A percentile compares a stretch with the other conserved stretches of the same genome.
These are phyloP conservation scores for Dysdera silvatica DNA, from an alignment of 1,140 invertebrate genomes.

Conservation along the genomic window DNA sequence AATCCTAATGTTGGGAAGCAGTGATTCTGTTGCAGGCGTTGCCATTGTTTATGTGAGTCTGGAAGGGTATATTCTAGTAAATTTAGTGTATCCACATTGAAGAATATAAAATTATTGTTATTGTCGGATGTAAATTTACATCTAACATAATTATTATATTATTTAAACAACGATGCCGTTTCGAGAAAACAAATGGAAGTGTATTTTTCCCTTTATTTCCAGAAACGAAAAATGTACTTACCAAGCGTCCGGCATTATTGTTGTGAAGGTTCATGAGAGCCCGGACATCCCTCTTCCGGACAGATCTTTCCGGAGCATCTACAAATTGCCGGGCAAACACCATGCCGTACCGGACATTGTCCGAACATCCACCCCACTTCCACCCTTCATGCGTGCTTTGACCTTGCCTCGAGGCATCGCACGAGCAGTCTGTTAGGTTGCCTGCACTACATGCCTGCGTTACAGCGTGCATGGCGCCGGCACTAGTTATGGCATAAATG, in stretches of 20 bases:
- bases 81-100: too few relatives aligned
- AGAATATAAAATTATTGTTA: too few relatives aligned
- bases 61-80: too few relatives aligned
- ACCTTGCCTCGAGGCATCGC: constrained; percentile 50
- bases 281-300: constrained; percentile 44
- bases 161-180: too few relatives aligned
- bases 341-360: constrained; percentile 56
- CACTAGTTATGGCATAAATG: constrained; percentile 58
- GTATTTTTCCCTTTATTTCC: too few relatives aligned
- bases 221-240: too few relatives aligned
- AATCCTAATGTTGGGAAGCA: too few relatives aligned
- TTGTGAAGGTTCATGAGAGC: constrained; percentile 59
- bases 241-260: constrained; percentile 57
- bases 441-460: constrained; percentile 58
- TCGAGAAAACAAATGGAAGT: too few relatives aligned
- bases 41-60: too few relatives aligned
- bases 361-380: constrained; percentile 62
- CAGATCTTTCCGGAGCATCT: constrained; percentile 50
- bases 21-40: too few relatives aligned
- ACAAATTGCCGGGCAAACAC: constrained; percentile 55
- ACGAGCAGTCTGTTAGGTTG: constrained; percentile 58
- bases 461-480: constrained; percentile 58
- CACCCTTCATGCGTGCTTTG: constrained; percentile 51
- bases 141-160: too few relatives aligned
- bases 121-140: too few relatives aligned